A percentile compares a stretch with the other conserved stretches of the same genome.
Evolutionary conservation across 1,140 invertebrate species (phyloP).

Genomic region (Zaprionus camerounensis): DNA sequence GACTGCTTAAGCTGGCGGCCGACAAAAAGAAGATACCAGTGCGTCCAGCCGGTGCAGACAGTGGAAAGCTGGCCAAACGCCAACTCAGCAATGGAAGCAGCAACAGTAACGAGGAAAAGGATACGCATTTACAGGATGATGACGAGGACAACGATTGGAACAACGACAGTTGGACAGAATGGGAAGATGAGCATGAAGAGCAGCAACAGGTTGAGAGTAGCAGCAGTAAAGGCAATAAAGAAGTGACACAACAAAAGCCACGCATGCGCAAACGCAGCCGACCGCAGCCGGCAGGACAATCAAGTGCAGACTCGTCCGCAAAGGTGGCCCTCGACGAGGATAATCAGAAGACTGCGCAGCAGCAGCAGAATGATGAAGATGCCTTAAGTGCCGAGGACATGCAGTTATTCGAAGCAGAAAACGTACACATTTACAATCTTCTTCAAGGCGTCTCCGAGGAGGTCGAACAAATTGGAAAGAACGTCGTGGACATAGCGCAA

Average conservation of each 20-base stretch:
- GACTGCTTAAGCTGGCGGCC: conserved; percentile 89
- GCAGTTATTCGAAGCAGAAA: conserved; percentile 95
- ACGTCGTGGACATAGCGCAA: conserved; percentile 97
- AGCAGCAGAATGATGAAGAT: conserved; percentile 84
- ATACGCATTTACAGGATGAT: background rate
- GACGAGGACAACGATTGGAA: conserved; percentile 63
- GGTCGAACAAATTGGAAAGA: conserved; percentile 94
- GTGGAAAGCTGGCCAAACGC: conserved; percentile 45
- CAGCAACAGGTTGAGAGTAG: conserved; percentile 6
- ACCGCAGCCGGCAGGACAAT: conserved; percentile 15
- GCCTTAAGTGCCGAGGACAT: conserved; percentile 93
- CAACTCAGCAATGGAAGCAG: conserved; percentile 26
- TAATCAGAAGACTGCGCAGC: conserved; percentile 67
- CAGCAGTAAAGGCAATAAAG: background rate
- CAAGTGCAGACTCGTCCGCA: conserved; percentile 56
- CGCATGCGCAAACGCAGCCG: conserved; percentile 56
- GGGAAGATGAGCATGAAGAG: conserved; percentile 56
- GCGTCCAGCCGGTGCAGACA: conserved; percentile 59
- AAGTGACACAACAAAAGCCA: conserved; percentile 36
- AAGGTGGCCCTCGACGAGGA: conserved; percentile 80
- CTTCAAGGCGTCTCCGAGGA: conserved; percentile 92
- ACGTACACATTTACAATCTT: conserved; percentile 92
- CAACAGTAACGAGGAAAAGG: background rate
- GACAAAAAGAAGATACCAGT: conserved; percentile 84
- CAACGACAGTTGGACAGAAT: conserved; percentile 63